Percentiles rank a stretch among this genome's conserved stretches.
These are phyloP conservation scores for Cygnus buccinator DNA, from an alignment of 2,113 vertebrate genomes.

Conservation along the genomic window DNA sequence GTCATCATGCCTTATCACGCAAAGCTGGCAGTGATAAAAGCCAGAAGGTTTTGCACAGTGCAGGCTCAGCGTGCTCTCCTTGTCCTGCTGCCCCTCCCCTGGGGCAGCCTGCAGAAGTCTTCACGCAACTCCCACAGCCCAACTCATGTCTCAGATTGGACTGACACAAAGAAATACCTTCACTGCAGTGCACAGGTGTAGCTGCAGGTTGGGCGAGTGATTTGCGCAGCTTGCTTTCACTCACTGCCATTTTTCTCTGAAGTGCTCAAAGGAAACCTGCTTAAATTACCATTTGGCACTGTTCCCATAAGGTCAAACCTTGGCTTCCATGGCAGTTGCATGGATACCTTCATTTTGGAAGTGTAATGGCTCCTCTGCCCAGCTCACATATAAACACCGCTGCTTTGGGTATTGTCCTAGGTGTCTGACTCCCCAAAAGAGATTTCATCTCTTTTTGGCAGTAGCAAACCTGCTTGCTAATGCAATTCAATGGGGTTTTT, in stretches of 20 bases:
- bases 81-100: rapidly evolving
- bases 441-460: constrained; percentile 1
- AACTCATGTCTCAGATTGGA: neutral
- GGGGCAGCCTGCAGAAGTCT: neutral
- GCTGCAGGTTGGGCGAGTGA: neutral
- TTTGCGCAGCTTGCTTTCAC: neutral
- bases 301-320: neutral
- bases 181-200: neutral
- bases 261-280: neutral
- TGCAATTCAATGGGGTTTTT: constrained; percentile 11
- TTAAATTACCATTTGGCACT: neutral
- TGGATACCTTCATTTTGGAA: neutral
- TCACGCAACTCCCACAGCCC: neutral
- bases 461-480: constrained; percentile 8
- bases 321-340: rapidly evolving
- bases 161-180: neutral
- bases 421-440: neutral
- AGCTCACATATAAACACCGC: neutral
- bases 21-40: neutral
- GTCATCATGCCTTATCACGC: neutral
- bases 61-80: rapidly evolving
- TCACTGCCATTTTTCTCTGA: neutral
- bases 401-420: neutral
- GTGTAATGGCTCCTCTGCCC: neutral
- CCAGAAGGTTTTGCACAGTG: neutral